Conservation (phyloP, 1,140 invertebrate species). For the Drosophila melanogaster region DNA sequence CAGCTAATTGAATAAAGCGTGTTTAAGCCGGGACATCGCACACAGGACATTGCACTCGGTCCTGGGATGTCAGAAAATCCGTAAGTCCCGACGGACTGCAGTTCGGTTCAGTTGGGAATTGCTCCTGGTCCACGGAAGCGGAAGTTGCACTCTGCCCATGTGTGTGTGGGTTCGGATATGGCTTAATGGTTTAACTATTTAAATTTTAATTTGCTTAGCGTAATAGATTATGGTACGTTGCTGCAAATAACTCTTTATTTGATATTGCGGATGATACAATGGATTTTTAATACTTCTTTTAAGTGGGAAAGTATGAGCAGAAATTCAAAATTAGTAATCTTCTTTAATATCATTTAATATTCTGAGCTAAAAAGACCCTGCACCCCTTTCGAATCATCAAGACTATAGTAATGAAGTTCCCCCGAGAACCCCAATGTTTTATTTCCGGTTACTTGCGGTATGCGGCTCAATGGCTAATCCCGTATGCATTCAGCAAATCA, state of each 20-base stretch:
- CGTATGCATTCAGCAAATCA: conserved; percentile 66
- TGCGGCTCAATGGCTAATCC: conserved; percentile 53
- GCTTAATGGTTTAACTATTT: conserved; percentile 75
- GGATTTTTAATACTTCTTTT: too few relatives aligned
- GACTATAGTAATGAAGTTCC: conserved; percentile 1
- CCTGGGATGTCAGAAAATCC: conserved; percentile 14
- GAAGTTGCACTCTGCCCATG: conserved; percentile 38
- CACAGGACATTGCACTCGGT: conserved; percentile 40
- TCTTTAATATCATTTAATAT: too few relatives aligned
- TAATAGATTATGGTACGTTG: background rate
- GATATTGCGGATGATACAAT: background rate
- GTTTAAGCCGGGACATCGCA: conserved; percentile 59
- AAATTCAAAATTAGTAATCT: too few relatives aligned
- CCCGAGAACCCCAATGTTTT: conserved; percentile 7
- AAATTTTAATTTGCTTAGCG: conserved; percentile 64
- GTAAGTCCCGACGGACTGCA: conserved; percentile 15
- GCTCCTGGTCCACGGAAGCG: conserved; percentile 42
- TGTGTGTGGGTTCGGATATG: conserved; percentile 49
- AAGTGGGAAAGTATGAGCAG: background rate
- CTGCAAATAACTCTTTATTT: too few relatives aligned
- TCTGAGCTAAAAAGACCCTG: background rate
- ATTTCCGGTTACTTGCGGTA: conserved; percentile 45
- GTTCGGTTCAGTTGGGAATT: conserved; percentile 31
- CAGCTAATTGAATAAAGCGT: conserved; percentile 81
- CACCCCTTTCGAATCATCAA: conserved; percentile 19